Evolutionary conservation across 2,113 vertebrate species (phyloP).

Genomic region (Hydropotes inermis): DNA sequence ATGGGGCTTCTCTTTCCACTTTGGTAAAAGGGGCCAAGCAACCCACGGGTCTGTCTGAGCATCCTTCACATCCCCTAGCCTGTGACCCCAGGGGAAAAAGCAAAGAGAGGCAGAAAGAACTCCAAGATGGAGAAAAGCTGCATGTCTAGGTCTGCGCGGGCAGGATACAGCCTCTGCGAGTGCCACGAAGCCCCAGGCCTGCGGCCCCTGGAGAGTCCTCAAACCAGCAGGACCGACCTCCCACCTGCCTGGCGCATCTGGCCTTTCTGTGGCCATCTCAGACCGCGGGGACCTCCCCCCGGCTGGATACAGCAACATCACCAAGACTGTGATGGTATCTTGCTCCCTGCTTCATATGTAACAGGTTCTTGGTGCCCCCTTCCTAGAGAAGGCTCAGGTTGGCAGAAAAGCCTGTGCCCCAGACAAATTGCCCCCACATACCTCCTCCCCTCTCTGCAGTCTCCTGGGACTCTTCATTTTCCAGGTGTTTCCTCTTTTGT

Average conservation of each 20-base stretch:
- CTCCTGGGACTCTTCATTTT: constrained; percentile 51
- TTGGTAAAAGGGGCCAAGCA: neutral
- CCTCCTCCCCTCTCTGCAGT: constrained; percentile 16
- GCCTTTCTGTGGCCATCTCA: neutral
- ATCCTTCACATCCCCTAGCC: neutral
- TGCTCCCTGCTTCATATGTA: neutral
- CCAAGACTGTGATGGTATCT: neutral
- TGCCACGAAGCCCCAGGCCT: neutral
- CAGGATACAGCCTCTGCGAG: accelerated
- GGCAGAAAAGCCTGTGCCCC: neutral
- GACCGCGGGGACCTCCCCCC: accelerated
- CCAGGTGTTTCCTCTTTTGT: constrained; percentile 69
- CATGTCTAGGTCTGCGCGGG: neutral
- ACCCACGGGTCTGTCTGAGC: neutral
- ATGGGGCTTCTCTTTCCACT: neutral
- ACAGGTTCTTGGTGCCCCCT: accelerated
- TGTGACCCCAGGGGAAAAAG: neutral
- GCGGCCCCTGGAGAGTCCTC: neutral
- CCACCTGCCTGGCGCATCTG: neutral
- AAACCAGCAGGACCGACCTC: neutral
- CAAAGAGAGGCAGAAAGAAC: neutral
- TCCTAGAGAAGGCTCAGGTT: neutral
- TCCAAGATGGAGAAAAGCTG: neutral
- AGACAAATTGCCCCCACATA: neutral
- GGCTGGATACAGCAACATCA: neutral